phyloP scores from a whole-genome alignment of 1,140 invertebrate species.

The Temnothorax longispinosus region DNA sequence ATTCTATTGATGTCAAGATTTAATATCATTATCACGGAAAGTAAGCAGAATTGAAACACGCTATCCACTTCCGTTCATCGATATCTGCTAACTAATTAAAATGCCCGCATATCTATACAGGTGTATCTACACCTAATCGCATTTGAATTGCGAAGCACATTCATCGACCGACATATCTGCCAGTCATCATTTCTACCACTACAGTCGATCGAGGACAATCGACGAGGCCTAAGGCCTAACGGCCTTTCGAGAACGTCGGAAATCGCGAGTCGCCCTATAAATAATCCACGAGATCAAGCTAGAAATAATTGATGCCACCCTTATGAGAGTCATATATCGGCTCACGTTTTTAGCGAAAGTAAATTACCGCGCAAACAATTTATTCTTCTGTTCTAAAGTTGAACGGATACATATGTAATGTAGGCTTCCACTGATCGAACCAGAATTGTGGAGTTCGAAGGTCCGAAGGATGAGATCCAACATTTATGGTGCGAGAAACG shows the following conservation, averaged over 20 bases:
- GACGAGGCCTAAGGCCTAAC: slow-evolving; percentile 38
- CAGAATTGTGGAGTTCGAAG: background rate
- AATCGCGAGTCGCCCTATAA: slow-evolving; percentile 55
- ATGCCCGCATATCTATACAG: background rate
- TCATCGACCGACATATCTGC: slow-evolving; percentile 44
- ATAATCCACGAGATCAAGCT: slow-evolving; percentile 72
- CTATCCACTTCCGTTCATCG: background rate
- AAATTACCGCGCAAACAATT: slow-evolving; percentile 32
- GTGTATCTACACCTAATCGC: slow-evolving; percentile 25
- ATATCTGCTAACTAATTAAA: slow-evolving; percentile 33
- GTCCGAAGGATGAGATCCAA: background rate
- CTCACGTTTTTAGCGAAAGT: slow-evolving; percentile 45
- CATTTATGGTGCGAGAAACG: slow-evolving; percentile 6
- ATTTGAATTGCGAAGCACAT: slow-evolving; percentile 48
- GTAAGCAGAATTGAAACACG: background rate
- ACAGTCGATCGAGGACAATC: slow-evolving; percentile 57
- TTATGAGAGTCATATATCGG: background rate
- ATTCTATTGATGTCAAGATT: background rate
- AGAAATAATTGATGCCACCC: slow-evolving; percentile 70
- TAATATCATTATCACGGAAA: background rate
- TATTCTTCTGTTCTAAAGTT: slow-evolving; percentile 48
- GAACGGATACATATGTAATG: slow-evolving; percentile 24
- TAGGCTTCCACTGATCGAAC: background rate
- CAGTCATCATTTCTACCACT: slow-evolving; percentile 56
- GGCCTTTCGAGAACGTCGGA: slow-evolving; percentile 59